Evolutionary conservation across 2,113 vertebrate species (phyloP), one percentile per base, ranked within the genome.

Genomic region (Dermatemys mawii): DNA sequence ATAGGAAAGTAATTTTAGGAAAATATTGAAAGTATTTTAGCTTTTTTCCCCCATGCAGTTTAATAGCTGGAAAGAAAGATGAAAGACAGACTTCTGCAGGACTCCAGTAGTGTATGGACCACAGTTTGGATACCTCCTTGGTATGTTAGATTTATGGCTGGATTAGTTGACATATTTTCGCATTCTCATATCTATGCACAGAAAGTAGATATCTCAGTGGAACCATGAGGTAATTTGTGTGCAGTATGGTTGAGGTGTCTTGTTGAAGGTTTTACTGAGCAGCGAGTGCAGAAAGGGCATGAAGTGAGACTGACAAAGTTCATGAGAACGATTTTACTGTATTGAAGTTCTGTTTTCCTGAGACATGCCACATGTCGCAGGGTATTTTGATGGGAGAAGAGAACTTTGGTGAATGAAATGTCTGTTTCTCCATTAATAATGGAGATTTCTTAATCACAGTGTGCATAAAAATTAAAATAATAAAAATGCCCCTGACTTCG

Each of bases 301-400:
- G 19, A 49, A 48, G 41, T 35, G 73, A 51, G 57, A 55, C 73
- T 93, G 79, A 60, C 48, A 79, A 55, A 16, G 57, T 75, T 79
- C 2, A 0, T 2, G 2, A 8, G 21, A 63, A 35, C 24, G 54
- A 92, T 1, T 21, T 81, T 50, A 81, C 35, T 4, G 2, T 41
- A 49, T 75, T 53, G 60, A 70, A 83, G 32, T 2, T 83, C 60
- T 87, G 24, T 92, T 97, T 95, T 75, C 94, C 91, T 85, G 93
- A 87, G 83, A 55, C 78, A 87, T 91, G 63, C 86, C 50, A 24
- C 79, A 24, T 8, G 27, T 60, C 63, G 91, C 53, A 67, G 93
- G 87, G 32, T 86, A 46, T 93, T 95, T 88, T 86, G 60, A 53
- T 67, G 84, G 81, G 54, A 90, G 78, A 0, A 1, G 60, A 93